Conservation (phyloP, 2,113 vertebrate species). For the Parus major region DNA sequence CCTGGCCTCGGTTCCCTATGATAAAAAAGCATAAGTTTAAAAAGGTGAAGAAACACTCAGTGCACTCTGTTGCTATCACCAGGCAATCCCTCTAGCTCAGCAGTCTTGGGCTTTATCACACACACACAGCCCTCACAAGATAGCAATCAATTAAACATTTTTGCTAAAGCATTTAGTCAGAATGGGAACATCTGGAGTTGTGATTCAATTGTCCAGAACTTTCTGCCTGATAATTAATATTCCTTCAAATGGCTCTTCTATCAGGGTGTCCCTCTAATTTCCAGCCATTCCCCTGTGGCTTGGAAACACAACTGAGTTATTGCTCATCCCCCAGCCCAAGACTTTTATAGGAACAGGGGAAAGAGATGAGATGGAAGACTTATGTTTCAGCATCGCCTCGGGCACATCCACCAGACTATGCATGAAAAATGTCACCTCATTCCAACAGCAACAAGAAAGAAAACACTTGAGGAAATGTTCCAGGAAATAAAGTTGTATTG, state of each 20-base stretch:
- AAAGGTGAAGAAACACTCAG: slow-evolving; percentile 16
- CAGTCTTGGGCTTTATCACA: slow-evolving; percentile 53
- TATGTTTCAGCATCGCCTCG: background rate
- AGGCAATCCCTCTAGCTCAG: slow-evolving; percentile 46
- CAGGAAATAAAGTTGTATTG: background rate
- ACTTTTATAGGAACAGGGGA: background rate
- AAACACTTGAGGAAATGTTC: background rate
- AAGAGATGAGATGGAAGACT: background rate
- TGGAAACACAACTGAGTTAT: background rate
- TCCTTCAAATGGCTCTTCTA: slow-evolving; percentile 45
- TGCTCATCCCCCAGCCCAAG: background rate
- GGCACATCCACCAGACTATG: background rate
- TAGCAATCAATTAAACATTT: slow-evolving; percentile 56
- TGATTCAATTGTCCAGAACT: slow-evolving; percentile 77
- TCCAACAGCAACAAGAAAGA: background rate
- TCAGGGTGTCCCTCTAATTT: slow-evolving; percentile 59
- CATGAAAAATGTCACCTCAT: background rate
- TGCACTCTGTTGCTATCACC: background rate
- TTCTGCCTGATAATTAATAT: slow-evolving; percentile 71
- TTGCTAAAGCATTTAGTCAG: slow-evolving; percentile 55
- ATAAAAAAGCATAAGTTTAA: background rate
- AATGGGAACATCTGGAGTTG: slow-evolving; percentile 72
- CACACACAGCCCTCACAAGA: slow-evolving; percentile 44
- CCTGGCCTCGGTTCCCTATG: background rate
- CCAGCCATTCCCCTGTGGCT: background rate